Conservation (phyloP, 2,797 vertebrate species). For the Capromys pilorides region DNA sequence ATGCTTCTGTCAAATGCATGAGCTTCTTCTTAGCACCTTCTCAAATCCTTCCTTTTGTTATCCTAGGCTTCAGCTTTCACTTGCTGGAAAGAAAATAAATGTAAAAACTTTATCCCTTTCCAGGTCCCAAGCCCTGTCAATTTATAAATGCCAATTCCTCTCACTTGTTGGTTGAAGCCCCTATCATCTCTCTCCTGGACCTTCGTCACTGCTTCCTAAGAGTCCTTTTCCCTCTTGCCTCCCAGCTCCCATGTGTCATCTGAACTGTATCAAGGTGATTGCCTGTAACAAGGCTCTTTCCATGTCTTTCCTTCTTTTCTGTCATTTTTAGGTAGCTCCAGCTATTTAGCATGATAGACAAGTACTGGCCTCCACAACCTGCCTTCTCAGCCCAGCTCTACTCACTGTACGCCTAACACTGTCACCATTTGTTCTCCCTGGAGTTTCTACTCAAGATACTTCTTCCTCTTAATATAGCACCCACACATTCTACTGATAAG, state of each 20-base stretch:
- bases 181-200: neutral
- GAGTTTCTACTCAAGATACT: neutral
- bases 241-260: neutral
- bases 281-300: neutral
- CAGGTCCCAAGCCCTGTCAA: neutral
- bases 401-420: neutral
- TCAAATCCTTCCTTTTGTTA: neutral
- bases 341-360: neutral
- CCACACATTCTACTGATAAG: neutral
- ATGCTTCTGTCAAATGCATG: neutral
- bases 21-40: neutral
- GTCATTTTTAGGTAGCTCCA: neutral
- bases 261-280: neutral
- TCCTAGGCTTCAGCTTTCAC: neutral
- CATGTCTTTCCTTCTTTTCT: neutral
- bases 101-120: neutral
- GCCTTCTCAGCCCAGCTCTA: neutral
- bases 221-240: neutral
- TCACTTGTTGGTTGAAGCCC: neutral
- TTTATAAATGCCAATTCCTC: neutral
- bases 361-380: neutral
- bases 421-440: neutral
- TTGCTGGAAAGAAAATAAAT: slow-evolving; percentile 24
- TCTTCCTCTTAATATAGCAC: neutral
- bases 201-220: neutral